Conservation (phyloP, 2,113 vertebrate genomes). For the Glaucomys volans region DNA sequence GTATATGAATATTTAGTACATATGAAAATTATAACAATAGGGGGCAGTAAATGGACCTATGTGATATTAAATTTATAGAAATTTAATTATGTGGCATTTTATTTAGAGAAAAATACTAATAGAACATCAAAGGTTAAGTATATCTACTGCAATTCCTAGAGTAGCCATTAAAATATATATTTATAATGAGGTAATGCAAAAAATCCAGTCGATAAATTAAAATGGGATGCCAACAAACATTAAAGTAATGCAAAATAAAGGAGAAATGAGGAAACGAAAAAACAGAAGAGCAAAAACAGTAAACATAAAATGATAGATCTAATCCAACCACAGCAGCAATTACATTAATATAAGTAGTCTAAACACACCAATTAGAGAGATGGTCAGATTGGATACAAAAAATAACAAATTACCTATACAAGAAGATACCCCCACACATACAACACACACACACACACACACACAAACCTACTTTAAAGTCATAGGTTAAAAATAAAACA, state of each 20-base stretch:
- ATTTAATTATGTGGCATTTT: background rate
- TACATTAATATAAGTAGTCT: background rate
- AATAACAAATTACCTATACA: background rate
- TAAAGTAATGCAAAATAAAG: background rate
- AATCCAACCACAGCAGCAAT: slow-evolving; percentile 7
- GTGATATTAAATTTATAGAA: background rate
- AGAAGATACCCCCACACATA: background rate
- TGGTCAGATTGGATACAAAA: background rate
- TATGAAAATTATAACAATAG: background rate
- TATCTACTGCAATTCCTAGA: background rate
- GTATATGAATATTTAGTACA: background rate
- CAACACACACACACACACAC: too few relatives aligned
- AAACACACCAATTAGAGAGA: background rate
- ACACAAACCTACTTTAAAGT: background rate
- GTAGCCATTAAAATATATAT: background rate
- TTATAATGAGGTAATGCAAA: background rate
- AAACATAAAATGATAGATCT: background rate
- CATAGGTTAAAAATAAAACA: background rate
- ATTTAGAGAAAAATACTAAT: background rate
- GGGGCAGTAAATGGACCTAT: background rate
- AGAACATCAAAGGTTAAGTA: background rate
- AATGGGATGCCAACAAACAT: background rate
- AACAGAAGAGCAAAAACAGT: background rate
- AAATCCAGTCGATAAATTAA: background rate
- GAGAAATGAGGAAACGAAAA: background rate